Evolutionary conservation across 2,113 vertebrate genomes (phyloP).

Genomic region (Otocyon megalotis): DNA sequence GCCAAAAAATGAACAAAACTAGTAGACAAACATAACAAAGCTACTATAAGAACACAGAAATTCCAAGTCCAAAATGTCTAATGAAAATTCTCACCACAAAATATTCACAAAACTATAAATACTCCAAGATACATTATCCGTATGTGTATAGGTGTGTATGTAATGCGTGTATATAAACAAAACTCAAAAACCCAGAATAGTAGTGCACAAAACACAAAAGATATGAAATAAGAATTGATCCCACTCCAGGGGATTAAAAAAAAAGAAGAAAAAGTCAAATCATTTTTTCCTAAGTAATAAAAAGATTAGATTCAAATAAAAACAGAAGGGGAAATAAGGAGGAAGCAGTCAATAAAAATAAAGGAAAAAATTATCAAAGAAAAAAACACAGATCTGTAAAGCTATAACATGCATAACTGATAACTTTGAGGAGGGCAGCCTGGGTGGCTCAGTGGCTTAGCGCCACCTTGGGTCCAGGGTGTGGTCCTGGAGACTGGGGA

Average conservation of each 20-base stretch:
- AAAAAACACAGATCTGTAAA: neutral
- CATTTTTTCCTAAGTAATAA: neutral
- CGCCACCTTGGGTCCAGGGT: too few species aligned
- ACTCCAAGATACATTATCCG: neutral
- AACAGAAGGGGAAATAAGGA: neutral
- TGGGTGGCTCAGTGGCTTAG: too few species aligned
- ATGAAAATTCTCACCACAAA: constrained; percentile 14
- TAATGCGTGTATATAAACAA: neutral
- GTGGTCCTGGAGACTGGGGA: too few species aligned
- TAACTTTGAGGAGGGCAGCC: neutral
- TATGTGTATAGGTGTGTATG: neutral
- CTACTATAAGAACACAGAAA: neutral
- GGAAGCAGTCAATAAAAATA: neutral
- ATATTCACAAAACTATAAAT: neutral
- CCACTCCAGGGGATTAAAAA: neutral
- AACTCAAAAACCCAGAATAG: neutral
- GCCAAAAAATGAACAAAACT: neutral
- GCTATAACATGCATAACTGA: neutral
- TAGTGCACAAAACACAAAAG: neutral
- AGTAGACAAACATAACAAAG: neutral
- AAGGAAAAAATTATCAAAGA: neutral
- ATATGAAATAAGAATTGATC: neutral
- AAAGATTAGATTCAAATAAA: neutral
- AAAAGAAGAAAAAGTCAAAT: neutral
- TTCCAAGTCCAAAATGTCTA: neutral